Base-by-base conservation (phyloP, 2,113 vertebrate species). In the Progne subis region DNA sequence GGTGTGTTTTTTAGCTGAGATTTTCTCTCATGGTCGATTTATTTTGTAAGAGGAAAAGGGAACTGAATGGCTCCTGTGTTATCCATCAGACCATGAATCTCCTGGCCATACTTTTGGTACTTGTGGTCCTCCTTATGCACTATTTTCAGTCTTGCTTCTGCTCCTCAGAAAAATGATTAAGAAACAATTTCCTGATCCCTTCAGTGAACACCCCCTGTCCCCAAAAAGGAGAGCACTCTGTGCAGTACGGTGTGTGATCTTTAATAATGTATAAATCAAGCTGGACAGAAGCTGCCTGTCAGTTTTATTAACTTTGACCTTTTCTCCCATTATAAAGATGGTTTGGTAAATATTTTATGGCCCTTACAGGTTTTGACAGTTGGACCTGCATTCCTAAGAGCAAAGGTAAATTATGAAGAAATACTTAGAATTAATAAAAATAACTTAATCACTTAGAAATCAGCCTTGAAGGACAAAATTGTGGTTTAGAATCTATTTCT, bases 261-360 rank as follows among this genome's bases (percentile, higher is more conserved):
- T 98, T 96, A 98, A 98, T 98, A 98, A 98, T 97, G 88, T 79
- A 98, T 98, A 97, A 97, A 97, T 96, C 95, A 94, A 93, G 94
- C 82, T 96, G 92, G 97, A 97, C 96, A 96, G 95, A 94, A 97
- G 88, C 97, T 97, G 97, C 92, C 97, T 97, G 95, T 98, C 97
- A 97, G 96, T 96, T 98, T 98, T 98, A 98, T 98, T 98, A 98
- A 98, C 98, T 98, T 98, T 98, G 98, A 98, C 98, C 98, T 98
- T 98, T 98, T 98, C 91, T 97, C 92, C 97, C 95, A 96, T 98
- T 98, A 95, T 97, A 98, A 98, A 96, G 96, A 94, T 95, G 94
- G 86, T 97, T 95, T 56, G 46, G 91, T 98, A 98, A 98, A 98
- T 98, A 98, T 98, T 98, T 98, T 98, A 98, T 98, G 97, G 72